Base-by-base conservation (phyloP, 2,797 vertebrate genomes). In the Sebastes kiyomatsui region DNA sequence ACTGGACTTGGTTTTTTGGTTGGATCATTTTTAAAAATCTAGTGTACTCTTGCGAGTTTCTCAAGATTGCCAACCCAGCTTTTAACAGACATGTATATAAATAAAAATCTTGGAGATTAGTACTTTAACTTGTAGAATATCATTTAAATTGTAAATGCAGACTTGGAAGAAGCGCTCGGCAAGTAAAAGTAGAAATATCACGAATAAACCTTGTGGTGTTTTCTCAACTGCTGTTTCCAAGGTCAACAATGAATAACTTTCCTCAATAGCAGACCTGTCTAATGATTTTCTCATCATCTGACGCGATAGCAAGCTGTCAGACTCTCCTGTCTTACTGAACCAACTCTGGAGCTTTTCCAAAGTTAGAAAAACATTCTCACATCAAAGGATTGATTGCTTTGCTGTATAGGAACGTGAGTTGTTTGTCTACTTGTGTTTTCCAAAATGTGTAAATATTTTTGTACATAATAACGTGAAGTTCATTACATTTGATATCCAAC, bases 151-250 rank as follows among this genome's bases (percentile, higher is more conserved):
- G 30, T 56, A 25, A 56, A 35, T 25, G 22, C 22, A 70, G 30
- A 69, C 13, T 10, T 33, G 3, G 49, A 23, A 55, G 30, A 55
- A 55, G 30, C n/a, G 9, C 49, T 22, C 7, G 20, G 28, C 20
- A 42, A 49, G 62, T 38, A 46, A 18, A 59, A 67, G 22, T 11
- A 35, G 18, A 52, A 54, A 73, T n/a, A 22, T 12, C 23, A 22
- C 10, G 42, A 55, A 33, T 55, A 79, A 25, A 84, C 28, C 64
- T 22, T 30, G 32, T 28, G 22, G 11, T 60, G 59, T 78, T 79
- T 79, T 71, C 25, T 71, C 25, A 46, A n/a, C 46, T 20, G 56
- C 35, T 16, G 28, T 80, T 67, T 79, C 30, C 55, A 72, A 70
- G 38, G 56, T 72, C 42, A 77, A 49, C 12, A 66, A 67, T 67